phyloP scores from a whole-genome alignment of 2,888 invertebrate species.

The Gibbula magus region DNA sequence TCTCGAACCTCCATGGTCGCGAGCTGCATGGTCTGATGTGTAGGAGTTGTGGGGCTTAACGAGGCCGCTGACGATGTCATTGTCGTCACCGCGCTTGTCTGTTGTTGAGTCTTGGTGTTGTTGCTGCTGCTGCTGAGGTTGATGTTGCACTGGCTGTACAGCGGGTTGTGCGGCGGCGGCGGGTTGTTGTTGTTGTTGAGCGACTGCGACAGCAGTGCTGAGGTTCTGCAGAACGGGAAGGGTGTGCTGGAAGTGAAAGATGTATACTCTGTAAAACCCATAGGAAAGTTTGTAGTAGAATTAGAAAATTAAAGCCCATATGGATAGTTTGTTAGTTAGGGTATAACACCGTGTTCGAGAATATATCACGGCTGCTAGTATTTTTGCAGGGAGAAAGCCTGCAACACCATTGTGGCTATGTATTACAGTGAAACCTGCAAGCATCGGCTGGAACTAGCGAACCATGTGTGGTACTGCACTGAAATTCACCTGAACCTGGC shows the following conservation, averaged over 20 bases:
- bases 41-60: background rate
- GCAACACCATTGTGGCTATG: too few relatives aligned
- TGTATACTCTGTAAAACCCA: too few relatives aligned
- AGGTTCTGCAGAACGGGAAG: slow-evolving; percentile 33
- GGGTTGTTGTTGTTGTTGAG: background rate
- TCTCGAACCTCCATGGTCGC: background rate
- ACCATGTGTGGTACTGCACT: too few relatives aligned
- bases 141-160: slow-evolving; percentile 52
- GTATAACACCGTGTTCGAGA: too few relatives aligned
- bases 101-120: slow-evolving; percentile 41
- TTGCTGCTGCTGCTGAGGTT: slow-evolving; percentile 44
- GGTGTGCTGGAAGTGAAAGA: slow-evolving; percentile 28
- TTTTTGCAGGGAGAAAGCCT: too few relatives aligned
- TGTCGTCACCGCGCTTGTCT: slow-evolving; percentile 25
- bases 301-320: too few relatives aligned
- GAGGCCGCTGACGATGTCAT: slow-evolving; percentile 5
- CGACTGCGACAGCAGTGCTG: slow-evolving; percentile 23
- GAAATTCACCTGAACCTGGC: too few relatives aligned
- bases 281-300: too few relatives aligned
- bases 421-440: too few relatives aligned
- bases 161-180: slow-evolving; percentile 36
- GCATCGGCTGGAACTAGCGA: too few relatives aligned
- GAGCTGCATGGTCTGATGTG: background rate
- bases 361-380: too few relatives aligned
- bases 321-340: too few relatives aligned